phyloP scores from a whole-genome alignment of 1,140 invertebrate genomes.

The Chrysomallon squamiferum region DNA sequence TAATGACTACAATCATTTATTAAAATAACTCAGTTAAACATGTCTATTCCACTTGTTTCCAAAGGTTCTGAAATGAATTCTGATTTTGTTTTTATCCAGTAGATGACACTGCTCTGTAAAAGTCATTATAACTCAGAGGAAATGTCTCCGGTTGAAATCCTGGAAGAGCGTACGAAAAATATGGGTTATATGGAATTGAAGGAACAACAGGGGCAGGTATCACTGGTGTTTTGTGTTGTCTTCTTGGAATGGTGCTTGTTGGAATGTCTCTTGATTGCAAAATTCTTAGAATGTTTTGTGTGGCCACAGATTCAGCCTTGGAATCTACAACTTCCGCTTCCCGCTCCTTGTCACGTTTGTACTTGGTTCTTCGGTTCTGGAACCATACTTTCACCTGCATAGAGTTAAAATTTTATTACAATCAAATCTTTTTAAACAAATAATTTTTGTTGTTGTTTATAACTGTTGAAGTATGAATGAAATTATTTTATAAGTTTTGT shows the following conservation, averaged over 20 bases:
- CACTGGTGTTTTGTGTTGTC: not conserved
- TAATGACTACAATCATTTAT: too few species aligned
- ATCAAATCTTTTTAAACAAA: not conserved
- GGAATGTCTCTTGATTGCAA: conserved; percentile 18
- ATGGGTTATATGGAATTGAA: not conserved
- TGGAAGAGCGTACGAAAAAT: not conserved
- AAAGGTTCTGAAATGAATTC: too few species aligned
- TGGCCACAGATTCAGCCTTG: conserved; percentile 44
- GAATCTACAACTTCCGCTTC: conserved; percentile 38
- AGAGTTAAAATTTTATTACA: not conserved
- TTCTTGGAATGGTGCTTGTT: not conserved
- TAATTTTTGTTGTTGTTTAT: not conserved
- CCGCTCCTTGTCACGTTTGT: conserved; percentile 57
- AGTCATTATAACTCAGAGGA: too few species aligned
- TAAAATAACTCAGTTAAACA: too few species aligned
- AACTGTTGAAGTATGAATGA: not conserved
- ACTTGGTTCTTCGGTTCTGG: conserved; percentile 68
- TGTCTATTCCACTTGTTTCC: too few species aligned
- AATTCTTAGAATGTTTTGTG: conserved; percentile 45
- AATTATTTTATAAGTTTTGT: not conserved
- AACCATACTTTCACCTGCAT: conserved; percentile 69
- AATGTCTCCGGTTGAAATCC: not conserved
- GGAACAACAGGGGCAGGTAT: not conserved
- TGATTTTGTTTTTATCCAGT: too few species aligned
- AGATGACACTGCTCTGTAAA: too few species aligned